Evolutionary conservation across 2,888 invertebrate species (phyloP).

Genomic region (Agrypnus murinus): DNA sequence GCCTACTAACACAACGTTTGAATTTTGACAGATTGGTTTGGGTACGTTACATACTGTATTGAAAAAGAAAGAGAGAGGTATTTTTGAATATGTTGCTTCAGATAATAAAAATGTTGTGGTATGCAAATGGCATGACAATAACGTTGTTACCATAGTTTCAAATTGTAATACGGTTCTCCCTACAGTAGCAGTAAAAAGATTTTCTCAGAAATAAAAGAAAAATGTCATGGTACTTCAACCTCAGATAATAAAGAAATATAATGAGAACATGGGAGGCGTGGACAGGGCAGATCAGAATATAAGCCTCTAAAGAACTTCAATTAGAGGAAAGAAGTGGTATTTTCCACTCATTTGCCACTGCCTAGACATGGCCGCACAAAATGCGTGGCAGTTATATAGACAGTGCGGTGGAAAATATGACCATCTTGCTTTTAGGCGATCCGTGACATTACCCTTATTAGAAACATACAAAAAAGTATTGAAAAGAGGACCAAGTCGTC

Average conservation of each 20-base stretch:
- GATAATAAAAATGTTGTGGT: background rate
- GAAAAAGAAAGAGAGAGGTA: background rate
- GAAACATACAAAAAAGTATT: slow-evolving; percentile 34
- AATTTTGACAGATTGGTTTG: too few relatives aligned
- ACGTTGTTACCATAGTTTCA: background rate
- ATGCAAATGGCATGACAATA: too few relatives aligned
- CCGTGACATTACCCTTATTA: slow-evolving; percentile 32
- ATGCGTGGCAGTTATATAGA: slow-evolving; percentile 25
- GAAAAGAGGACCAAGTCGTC: slow-evolving; percentile 34
- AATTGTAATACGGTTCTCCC: slow-evolving; percentile 17
- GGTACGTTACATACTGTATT: too few relatives aligned
- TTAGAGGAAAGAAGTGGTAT: too few relatives aligned
- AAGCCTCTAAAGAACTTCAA: slow-evolving; percentile 48
- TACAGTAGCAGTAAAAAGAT: background rate
- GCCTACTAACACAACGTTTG: too few relatives aligned
- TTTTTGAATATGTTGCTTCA: background rate
- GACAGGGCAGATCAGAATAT: too few relatives aligned
- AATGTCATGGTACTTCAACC: slow-evolving; percentile 1
- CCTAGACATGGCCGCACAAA: slow-evolving; percentile 29
- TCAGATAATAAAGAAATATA: slow-evolving; percentile 3
- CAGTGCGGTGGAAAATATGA: slow-evolving; percentile 22
- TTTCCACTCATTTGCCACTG: too few relatives aligned
- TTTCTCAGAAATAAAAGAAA: background rate
- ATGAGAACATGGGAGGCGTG: too few relatives aligned
- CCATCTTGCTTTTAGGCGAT: slow-evolving; percentile 36